A percentile compares a stretch with the other conserved stretches of the same genome.
Conservation (phyloP, 2,888 invertebrate genomes). For the Iphiclides podalirius region DNA sequence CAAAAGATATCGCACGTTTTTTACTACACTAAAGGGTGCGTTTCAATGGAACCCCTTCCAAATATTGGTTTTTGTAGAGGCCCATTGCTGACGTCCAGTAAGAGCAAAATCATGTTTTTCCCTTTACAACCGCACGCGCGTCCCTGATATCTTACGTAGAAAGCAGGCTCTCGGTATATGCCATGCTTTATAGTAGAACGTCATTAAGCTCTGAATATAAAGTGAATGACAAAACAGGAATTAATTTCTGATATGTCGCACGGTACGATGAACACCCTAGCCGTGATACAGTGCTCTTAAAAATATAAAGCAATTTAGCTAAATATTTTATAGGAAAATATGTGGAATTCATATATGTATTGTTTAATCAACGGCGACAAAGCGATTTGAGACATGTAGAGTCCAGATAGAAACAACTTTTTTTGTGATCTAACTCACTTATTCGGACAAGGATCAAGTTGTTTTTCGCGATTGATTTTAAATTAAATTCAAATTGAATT, state of each 20-base stretch:
- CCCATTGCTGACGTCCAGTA: slow-evolving; percentile 60
- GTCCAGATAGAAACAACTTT: too few species aligned
- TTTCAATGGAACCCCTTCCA: slow-evolving; percentile 73
- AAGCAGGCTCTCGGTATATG: slow-evolving; percentile 56
- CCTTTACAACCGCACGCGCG: slow-evolving; percentile 64
- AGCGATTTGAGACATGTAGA: too few species aligned
- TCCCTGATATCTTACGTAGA: slow-evolving; percentile 59
- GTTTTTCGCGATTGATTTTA: too few species aligned
- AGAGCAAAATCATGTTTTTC: slow-evolving; percentile 77
- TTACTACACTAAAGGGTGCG: slow-evolving; percentile 65
- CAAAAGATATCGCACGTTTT: slow-evolving; percentile 70
- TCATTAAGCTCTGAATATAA: slow-evolving; percentile 75
- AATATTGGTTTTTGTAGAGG: slow-evolving; percentile 76
- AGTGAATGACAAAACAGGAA: slow-evolving; percentile 80
- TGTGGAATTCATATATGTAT: too few species aligned
- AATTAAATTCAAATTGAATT: too few species aligned
- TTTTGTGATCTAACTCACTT: too few species aligned
- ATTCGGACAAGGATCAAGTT: too few species aligned
- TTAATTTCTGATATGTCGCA: slow-evolving; percentile 78
- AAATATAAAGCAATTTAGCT: slow-evolving; percentile 17
- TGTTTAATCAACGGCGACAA: too few species aligned
- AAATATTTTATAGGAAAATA: not conserved
- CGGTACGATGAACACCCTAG: slow-evolving; percentile 59
- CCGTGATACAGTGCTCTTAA: slow-evolving; percentile 39
- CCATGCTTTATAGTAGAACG: slow-evolving; percentile 59